Percentiles rank a stretch among this genome's conserved stretches.
phyloP scores from a whole-genome alignment of 2,113 vertebrate species.

The Corvus cornix region DNA sequence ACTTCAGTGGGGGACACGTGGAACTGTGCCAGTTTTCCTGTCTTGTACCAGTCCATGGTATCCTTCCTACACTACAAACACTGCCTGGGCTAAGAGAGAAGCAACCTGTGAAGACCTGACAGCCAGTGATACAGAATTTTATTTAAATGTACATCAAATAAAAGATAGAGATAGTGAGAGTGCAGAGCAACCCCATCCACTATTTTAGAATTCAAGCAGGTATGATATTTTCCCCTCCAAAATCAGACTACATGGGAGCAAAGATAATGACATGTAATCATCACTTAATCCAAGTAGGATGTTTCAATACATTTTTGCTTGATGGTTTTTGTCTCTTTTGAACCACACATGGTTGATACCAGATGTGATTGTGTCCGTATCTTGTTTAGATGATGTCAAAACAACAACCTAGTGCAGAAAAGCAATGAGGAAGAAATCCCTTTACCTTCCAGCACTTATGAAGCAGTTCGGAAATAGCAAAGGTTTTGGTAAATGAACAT shows the following conservation, averaged over 20 bases:
- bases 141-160: neutral
- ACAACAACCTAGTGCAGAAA: neutral
- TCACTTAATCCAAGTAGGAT: rapidly evolving
- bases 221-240: neutral
- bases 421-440: neutral
- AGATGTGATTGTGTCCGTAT: neutral
- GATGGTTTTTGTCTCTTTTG: neutral
- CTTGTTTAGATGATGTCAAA: neutral
- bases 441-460: neutral
- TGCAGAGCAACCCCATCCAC: neutral
- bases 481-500: neutral
- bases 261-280: neutral
- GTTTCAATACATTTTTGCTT: neutral
- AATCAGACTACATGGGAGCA: neutral
- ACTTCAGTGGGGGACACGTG: neutral
- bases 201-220: neutral
- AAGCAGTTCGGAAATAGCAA: neutral
- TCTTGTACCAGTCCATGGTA: neutral
- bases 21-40: neutral
- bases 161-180: neutral
- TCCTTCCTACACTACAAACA: neutral
- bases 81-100: neutral
- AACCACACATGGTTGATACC: neutral
- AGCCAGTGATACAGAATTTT: neutral
- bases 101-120: neutral